Evolutionary conservation across 2,888 invertebrate species (phyloP).

Genomic region (Lithophane socia): DNA sequence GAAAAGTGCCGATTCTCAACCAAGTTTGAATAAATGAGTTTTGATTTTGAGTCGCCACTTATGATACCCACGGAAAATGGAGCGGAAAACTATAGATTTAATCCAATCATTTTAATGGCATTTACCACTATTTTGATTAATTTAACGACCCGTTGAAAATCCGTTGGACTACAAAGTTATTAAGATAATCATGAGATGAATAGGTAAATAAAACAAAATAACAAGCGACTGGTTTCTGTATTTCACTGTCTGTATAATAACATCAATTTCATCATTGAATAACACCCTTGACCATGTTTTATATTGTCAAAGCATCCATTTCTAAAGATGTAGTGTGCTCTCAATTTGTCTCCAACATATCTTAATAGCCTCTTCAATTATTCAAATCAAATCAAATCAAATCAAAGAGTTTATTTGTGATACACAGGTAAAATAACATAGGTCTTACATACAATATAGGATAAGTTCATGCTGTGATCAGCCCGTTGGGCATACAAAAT

Average conservation of each 20-base stretch:
- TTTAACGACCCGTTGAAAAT: no score
- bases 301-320: conserved; percentile 25
- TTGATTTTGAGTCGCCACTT: no score
- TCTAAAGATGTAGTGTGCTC: background rate
- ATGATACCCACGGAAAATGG: background rate
- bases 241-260: background rate
- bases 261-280: background rate
- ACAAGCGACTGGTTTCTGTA: background rate
- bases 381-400: no score
- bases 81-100: background rate
- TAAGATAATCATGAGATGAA: background rate
- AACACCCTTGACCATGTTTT: conserved; percentile 15
- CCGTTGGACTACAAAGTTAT: no score
- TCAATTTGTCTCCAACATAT: conserved; percentile 49
- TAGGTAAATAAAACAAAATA: background rate
- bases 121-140: background rate
- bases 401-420: no score
- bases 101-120: background rate
- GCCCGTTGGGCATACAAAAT: no score
- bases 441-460: no score
- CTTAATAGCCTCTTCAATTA: conserved; percentile 56
- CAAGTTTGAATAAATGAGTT: no score
- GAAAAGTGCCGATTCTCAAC: no score
- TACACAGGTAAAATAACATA: no score
- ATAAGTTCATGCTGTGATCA: no score